Percentiles rank a stretch among this genome's conserved stretches.
These are phyloP conservation scores for Lepidotrigona ventralis DNA, from an alignment of 1,140 invertebrate genomes.

Conservation along the genomic window DNA sequence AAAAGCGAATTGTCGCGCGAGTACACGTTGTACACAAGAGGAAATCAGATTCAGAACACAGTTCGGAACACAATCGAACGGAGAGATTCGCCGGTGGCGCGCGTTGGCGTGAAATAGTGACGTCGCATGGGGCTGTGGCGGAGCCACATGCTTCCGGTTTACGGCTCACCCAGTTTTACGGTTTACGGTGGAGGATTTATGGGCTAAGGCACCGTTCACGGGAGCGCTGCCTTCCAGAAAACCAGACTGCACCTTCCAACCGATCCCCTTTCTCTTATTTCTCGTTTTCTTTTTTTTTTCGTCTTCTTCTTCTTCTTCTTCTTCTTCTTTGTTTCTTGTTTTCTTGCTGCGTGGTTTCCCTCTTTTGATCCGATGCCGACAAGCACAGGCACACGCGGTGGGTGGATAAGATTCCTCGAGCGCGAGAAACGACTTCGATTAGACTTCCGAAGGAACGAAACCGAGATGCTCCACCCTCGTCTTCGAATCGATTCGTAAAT, in stretches of 20 bases:
- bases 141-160: constrained; percentile 66
- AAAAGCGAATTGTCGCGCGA: background rate
- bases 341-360: constrained; percentile 2
- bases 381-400: background rate
- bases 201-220: constrained; percentile 39
- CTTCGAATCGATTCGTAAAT: constrained; percentile 48
- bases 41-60: background rate
- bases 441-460: background rate
- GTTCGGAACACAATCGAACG: background rate
- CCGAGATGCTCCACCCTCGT: constrained; percentile 4
- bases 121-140: background rate
- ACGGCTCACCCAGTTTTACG: constrained; percentile 59
- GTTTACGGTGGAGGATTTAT: constrained; percentile 64
- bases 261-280: background rate
- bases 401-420: constrained; percentile 29
- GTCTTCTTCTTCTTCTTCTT: constrained; percentile 5
- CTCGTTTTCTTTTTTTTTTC: constrained; percentile 31
- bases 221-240: constrained; percentile 58
- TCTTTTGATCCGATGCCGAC: constrained; percentile 49
- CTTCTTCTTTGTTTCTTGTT: constrained; percentile 23
- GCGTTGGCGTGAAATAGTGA: constrained; percentile 44
- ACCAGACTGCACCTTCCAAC: constrained; percentile 12
- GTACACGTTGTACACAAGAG: background rate
- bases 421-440: constrained; percentile 43
- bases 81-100: constrained; percentile 11